These are phyloP conservation scores for Agriopis marginaria DNA, from an alignment of 2,888 invertebrate species.

Conservation along the genomic window DNA sequence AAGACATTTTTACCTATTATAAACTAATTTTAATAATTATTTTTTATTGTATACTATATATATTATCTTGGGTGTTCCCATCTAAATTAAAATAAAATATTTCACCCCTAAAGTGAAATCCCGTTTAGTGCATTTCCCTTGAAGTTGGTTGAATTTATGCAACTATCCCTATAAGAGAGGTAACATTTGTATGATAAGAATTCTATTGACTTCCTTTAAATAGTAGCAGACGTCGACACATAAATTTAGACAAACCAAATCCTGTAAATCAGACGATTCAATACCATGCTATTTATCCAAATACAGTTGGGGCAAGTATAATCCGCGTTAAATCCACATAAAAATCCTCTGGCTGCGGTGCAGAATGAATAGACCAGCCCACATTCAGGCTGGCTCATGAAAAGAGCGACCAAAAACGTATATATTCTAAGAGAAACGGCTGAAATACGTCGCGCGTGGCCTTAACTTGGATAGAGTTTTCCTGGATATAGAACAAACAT, in stretches of 20 bases:
- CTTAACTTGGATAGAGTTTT: conserved; percentile 18
- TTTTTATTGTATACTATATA: too few relatives aligned
- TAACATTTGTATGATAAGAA: too few relatives aligned
- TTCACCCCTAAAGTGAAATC: too few relatives aligned
- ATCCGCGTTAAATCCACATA: conserved; percentile 78
- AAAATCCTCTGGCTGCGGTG: conserved; percentile 71
- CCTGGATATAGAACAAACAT: conserved; percentile 30
- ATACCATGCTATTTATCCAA: conserved; percentile 64
- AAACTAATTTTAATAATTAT: too few relatives aligned
- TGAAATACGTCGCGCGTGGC: conserved; percentile 74
- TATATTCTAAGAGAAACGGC: conserved; percentile 77
- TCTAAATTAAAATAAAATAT: too few relatives aligned
- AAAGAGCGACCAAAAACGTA: conserved; percentile 81
- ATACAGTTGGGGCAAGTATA: conserved; percentile 73
- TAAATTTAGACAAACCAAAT: conserved; percentile 32
- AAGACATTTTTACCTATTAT: too few relatives aligned
- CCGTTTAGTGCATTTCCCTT: too few relatives aligned
- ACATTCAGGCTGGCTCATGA: conserved; percentile 78
- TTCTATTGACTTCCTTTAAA: neutral
- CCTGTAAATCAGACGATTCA: conserved; percentile 45
- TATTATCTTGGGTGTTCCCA: too few relatives aligned
- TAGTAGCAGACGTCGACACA: conserved; percentile 5
- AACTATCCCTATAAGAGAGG: too few relatives aligned
- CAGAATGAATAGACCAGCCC: conserved; percentile 79
- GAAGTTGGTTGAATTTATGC: too few relatives aligned